These are phyloP conservation scores for Ariolimax columbianus DNA, from an alignment of 2,888 invertebrate genomes.

Conservation along the genomic window DNA sequence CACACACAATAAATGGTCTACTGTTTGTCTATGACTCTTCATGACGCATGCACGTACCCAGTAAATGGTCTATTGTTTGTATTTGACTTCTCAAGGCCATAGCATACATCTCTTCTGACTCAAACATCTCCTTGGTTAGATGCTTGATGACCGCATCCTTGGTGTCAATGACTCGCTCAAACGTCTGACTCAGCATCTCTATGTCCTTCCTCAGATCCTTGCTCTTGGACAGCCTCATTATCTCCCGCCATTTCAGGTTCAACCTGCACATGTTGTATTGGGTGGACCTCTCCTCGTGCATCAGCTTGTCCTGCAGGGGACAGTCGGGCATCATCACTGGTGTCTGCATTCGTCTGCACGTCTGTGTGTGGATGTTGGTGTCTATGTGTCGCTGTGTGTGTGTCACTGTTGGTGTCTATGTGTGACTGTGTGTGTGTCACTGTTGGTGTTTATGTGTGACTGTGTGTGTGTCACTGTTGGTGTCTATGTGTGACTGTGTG, in stretches of 20 bases:
- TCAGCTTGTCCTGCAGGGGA: conserved; percentile 75
- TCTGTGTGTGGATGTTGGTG: too few species aligned
- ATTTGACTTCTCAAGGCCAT: conserved; percentile 79
- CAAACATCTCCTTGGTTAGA: conserved; percentile 77
- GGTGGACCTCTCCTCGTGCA: conserved; percentile 78
- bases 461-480: too few species aligned
- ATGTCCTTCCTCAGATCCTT: conserved; percentile 79
- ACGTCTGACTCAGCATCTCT: conserved; percentile 79
- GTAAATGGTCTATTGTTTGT: conserved; percentile 77
- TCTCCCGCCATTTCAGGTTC: conserved; percentile 79
- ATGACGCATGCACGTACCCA: conserved; percentile 72
- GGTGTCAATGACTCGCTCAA: conserved; percentile 79
- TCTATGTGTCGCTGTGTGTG: too few species aligned
- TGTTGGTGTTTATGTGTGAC: too few species aligned
- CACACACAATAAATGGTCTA: too few species aligned
- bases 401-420: too few species aligned
- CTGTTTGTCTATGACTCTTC: too few species aligned
- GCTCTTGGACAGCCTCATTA: conserved; percentile 78
- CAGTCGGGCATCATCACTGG: too few species aligned
- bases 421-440: too few species aligned
- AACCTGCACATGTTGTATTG: conserved; percentile 77
- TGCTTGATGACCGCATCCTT: conserved; percentile 79
- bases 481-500: too few species aligned
- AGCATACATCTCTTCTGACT: conserved; percentile 79
- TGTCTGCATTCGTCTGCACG: too few species aligned